phyloP scores from a whole-genome alignment of 2,888 invertebrate genomes.

The Teleogryllus oceanicus region DNA sequence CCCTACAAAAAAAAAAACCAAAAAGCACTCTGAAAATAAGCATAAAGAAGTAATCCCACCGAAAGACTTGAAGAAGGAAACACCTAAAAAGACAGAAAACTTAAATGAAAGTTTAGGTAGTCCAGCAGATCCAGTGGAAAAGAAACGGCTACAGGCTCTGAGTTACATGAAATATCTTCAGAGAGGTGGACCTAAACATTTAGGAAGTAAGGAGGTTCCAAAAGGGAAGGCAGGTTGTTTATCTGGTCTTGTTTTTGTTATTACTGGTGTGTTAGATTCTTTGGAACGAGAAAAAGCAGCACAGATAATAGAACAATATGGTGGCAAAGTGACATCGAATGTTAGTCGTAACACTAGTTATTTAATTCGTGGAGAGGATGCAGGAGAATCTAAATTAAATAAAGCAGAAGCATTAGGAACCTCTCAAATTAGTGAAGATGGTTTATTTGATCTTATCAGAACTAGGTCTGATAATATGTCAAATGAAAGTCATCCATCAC shows the following conservation, averaged over 20 bases:
- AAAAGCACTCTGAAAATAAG: conserved; percentile 21
- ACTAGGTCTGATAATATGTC: conserved; percentile 49
- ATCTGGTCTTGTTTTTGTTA: conserved; percentile 64
- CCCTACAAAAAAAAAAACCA: conserved; percentile 22
- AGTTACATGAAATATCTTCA: conserved; percentile 74
- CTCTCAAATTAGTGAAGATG: conserved; percentile 76
- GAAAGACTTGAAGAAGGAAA: conserved; percentile 43
- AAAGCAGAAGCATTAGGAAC: conserved; percentile 70
- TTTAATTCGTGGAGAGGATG: conserved; percentile 78
- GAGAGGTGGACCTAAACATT: conserved; percentile 74
- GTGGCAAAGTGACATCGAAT: conserved; percentile 70
- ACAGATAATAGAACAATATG: conserved; percentile 70
- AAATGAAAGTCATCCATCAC: not conserved
- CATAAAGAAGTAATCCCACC: conserved; percentile 41
- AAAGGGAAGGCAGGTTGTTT: conserved; percentile 73
- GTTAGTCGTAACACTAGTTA: conserved; percentile 80
- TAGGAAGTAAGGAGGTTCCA: conserved; percentile 79
- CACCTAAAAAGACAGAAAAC: conserved; percentile 37
- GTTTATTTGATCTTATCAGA: conserved; percentile 72
- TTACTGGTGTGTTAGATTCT: conserved; percentile 86
- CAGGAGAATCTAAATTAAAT: conserved; percentile 78
- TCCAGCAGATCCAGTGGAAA: conserved; percentile 48
- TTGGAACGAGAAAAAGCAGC: conserved; percentile 77
- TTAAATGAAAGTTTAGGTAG: not conserved
- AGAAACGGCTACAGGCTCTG: conserved; percentile 60